Base-by-base conservation (phyloP, 2,113 vertebrate species). In the Macquaria ambigua region DNA sequence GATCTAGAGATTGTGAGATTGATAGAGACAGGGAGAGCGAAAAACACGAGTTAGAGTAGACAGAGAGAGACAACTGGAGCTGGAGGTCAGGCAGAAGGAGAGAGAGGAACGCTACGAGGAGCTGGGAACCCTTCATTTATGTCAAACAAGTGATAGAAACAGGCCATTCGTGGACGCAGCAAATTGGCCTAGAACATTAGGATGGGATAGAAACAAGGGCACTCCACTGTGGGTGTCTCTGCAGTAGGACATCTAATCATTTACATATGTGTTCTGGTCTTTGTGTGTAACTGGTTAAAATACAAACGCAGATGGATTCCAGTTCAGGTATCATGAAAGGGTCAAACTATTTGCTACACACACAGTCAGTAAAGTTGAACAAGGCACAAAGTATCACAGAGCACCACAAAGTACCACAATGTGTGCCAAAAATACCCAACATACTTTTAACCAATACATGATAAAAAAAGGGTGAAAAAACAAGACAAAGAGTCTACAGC, bases 1-100 rank as follows among this genome's bases (percentile, higher is more conserved):
- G 87, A 90, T 91, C 66, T 74, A 37, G 85, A 84, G 81, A 87
- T 84, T 63, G 63, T 37, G 77, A 71, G 82, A 91, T 53, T 82
- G 75, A 90, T 79, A 61, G 43, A 77, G 86, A 91, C 86, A 72
- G 52, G n/a, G 59, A 71, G 71, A 79, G 69, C 0, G 21, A 78
- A 84, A 76, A 79, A 53, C 16, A 78, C 21, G 5, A 37, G 69
- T 34, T 39, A 28, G 56, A 53, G 43, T 1, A 50, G 67, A 87
- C 12, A 62, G 6, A 31, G 68, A 58, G 72, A 66, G 21, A 34
- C 55, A 73, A 28, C 14, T 14, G 18, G 25, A 70, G 56, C 23
- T 9, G 55, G 6, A 69, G 75, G 81, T 81, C 25, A 79, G 31
- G 48, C 23, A 18, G 53, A 63, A 5, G 70, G 48, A 46, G 48